phyloP scores from a whole-genome alignment of 2,888 invertebrate genomes.

The Helicoverpa assulta region DNA sequence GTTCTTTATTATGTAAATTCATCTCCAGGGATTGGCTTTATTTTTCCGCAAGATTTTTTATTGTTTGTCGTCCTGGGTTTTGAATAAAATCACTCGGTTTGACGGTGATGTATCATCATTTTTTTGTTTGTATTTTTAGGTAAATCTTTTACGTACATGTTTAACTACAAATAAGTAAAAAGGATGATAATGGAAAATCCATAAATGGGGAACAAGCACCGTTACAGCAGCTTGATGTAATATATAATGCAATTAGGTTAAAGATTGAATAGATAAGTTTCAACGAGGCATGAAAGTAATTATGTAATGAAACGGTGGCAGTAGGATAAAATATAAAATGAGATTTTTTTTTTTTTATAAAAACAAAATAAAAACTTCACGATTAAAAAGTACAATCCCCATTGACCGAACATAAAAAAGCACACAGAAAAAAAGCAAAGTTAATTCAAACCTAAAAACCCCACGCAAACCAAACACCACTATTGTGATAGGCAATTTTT shows the following conservation, averaged over 20 bases:
- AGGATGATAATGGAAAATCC: not conserved
- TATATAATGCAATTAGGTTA: too few species aligned
- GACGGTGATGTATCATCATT: slow-evolving; percentile 35
- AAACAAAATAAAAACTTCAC: not conserved
- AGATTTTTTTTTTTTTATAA: too few species aligned
- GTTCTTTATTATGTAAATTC: slow-evolving; percentile 80
- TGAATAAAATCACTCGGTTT: slow-evolving; percentile 50
- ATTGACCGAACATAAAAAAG: not conserved
- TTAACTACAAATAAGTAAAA: not conserved
- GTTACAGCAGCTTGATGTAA: not conserved
- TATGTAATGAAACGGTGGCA: too few species aligned
- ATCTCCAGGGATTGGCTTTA: slow-evolving; percentile 74
- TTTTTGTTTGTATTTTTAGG: slow-evolving; percentile 16
- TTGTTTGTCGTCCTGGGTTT: slow-evolving; percentile 55
- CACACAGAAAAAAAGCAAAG: slow-evolving; percentile 19
- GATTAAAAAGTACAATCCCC: not conserved
- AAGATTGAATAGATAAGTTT: too few species aligned
- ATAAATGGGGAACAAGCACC: not conserved
- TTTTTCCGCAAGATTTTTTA: slow-evolving; percentile 67
- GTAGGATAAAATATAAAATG: too few species aligned
- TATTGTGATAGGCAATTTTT: slow-evolving; percentile 31
- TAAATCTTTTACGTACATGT: not conserved
- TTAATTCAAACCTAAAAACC: not conserved
- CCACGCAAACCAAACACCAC: slow-evolving; percentile 27
- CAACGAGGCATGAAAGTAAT: too few species aligned